Evolutionary conservation across 1,140 invertebrate genomes (phyloP), one percentile per base, ranked within the genome.

Genomic region (Macrosteles quadrilineatus): DNA sequence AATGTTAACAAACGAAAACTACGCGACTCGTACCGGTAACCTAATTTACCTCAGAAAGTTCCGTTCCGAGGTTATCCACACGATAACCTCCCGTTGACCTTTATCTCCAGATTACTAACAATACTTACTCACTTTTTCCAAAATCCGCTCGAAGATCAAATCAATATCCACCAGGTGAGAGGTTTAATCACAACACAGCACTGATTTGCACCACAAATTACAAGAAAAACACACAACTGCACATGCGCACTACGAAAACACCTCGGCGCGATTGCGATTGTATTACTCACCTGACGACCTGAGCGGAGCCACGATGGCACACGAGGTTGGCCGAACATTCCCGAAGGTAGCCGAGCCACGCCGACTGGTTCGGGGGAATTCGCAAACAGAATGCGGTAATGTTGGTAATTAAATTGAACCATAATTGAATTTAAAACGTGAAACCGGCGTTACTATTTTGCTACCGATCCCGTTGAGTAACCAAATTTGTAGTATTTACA

Each of bases 221-320:
- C 14, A 17, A 19, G 6, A 9, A 6, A 17, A 6, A 40, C 6
- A 19, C 14, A 3, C 14, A 4, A 30, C 55, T 6, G 23, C 55
- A 59, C 55, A 59, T 25, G 55, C 55, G 55, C 55, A 59, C 55
- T 27, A 2, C 32, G 4, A 36, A 4, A 6, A 36, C 55, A 59
- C 55, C 40, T 45, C 59, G 31, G 2, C 19, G 9, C 32, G 32
- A 21, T 66, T 43, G 63, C 45, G 45, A 12, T 66, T 21, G 19
- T 43, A 19, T 36, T 43, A 36, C 32, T n/a, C 62, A 64, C 62
- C 62, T 64, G 62, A 64, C 62, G n/a, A 36, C 32, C 32, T 36
- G 32, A 36, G 32, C 32, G 32, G 25, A 66, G 63, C 63, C 63
- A 66, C 63, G 63, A 66, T 36, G 36, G 31, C 63, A 9, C n/a